A percentile compares a stretch with the other conserved stretches of the same genome.
Conservation (phyloP, 2,888 invertebrate genomes). For the Blera fallax region DNA sequence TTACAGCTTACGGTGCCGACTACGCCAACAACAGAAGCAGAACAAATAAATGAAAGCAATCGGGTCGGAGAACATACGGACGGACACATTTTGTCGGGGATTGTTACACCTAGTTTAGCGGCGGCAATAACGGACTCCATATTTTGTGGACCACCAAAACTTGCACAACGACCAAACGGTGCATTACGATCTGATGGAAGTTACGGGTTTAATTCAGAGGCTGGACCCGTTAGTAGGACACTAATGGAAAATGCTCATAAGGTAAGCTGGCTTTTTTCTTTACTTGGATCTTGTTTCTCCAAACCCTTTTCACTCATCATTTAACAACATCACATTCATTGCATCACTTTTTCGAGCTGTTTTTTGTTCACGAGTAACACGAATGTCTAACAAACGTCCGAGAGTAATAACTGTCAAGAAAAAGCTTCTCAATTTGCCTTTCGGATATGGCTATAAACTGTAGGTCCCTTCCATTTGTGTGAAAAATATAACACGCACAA, state of each 20-base stretch:
- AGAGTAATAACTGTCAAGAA: no score
- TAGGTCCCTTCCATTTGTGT: no score
- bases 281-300: no score
- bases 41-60: conserved; percentile 2
- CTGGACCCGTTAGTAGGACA: conserved; percentile 84
- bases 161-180: conserved; percentile 82
- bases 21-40: conserved; percentile 16
- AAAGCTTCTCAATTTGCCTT: no score
- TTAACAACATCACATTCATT: no score
- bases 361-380: no score
- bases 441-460: no score
- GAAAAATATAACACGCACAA: no score
- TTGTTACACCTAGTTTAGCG: conserved; percentile 78
- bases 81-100: conserved; percentile 81
- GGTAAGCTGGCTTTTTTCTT: conserved; percentile 82
- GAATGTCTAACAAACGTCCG: no score
- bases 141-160: conserved; percentile 80
- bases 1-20: conserved; percentile 48
- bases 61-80: conserved; percentile 72
- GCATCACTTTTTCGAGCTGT: no score
- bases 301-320: no score
- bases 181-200: conserved; percentile 81
- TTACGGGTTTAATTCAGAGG: conserved; percentile 83
- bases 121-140: conserved; percentile 78
- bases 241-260: conserved; percentile 85